These are phyloP conservation scores for Beris chalybata DNA, from an alignment of 2,888 invertebrate species.

Conservation along the genomic window DNA sequence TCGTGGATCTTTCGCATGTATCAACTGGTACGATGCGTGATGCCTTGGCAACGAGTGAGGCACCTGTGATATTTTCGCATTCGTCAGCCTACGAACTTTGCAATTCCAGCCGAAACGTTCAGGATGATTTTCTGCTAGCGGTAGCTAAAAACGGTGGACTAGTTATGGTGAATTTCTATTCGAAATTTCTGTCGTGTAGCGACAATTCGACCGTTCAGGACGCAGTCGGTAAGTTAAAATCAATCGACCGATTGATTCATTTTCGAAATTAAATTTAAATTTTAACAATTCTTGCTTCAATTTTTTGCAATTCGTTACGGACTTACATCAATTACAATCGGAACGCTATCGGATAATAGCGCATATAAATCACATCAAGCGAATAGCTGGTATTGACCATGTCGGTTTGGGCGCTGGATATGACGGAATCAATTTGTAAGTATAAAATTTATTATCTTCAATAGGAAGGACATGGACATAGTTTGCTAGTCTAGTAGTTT, in stretches of 20 bases:
- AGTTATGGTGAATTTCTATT: conserved; percentile 87
- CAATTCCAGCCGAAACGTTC: conserved; percentile 79
- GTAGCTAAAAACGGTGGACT: conserved; percentile 79
- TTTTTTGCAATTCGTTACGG: neutral
- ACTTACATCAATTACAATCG: neutral
- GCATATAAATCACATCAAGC: conserved; percentile 87
- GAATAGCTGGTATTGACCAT: conserved; percentile 83
- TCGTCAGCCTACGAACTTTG: conserved; percentile 80
- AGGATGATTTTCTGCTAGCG: conserved; percentile 71
- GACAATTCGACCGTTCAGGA: conserved; percentile 75
- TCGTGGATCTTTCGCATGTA: conserved; percentile 82
- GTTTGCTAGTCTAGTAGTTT: neutral
- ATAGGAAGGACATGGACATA: neutral
- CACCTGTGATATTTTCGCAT: conserved; percentile 85
- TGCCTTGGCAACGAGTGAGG: conserved; percentile 73
- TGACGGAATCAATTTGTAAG: conserved; percentile 90
- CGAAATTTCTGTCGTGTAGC: conserved; percentile 73
- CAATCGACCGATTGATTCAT: neutral
- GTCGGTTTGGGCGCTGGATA: conserved; percentile 88
- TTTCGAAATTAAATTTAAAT: neutral
- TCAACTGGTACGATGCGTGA: conserved; percentile 80
- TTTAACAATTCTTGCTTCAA: neutral
- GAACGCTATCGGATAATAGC: conserved; percentile 58
- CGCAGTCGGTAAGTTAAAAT: conserved; percentile 69
- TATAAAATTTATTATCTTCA: conserved; percentile 48